Evolutionary conservation across 2,888 invertebrate species (phyloP).

Genomic region (Lycaena phlaeas): DNA sequence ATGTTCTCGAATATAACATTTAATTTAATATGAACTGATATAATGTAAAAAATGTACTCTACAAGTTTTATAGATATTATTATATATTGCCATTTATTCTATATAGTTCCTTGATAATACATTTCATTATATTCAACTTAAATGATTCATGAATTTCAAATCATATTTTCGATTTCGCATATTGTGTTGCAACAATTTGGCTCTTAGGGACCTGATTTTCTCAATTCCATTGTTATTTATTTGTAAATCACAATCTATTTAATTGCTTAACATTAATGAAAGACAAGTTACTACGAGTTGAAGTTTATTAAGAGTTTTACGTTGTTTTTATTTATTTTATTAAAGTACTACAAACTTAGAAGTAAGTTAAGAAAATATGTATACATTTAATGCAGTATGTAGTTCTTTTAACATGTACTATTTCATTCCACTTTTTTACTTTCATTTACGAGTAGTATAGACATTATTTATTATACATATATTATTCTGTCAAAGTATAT

Average conservation of each 20-base stretch:
- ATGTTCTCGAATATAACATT: too few relatives aligned
- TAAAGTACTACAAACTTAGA: slow-evolving; percentile 13
- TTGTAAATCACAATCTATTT: neutral
- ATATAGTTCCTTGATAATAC: too few relatives aligned
- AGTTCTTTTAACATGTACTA: neutral
- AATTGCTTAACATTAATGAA: neutral
- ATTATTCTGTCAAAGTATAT: too few relatives aligned
- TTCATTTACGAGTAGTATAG: neutral
- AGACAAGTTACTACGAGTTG: slow-evolving; percentile 2
- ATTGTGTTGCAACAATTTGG: too few relatives aligned
- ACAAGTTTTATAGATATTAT: too few relatives aligned
- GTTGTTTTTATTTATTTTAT: slow-evolving; percentile 40
- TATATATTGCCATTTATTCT: too few relatives aligned
- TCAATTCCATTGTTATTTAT: slow-evolving; percentile 5
- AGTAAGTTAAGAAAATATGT: neutral
- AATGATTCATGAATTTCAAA: too few relatives aligned
- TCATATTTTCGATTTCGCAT: too few relatives aligned
- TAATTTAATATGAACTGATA: too few relatives aligned
- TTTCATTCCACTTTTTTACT: neutral
- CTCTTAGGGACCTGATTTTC: slow-evolving; percentile 4
- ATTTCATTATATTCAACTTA: too few relatives aligned
- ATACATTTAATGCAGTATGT: neutral
- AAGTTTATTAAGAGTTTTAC: slow-evolving; percentile 27
- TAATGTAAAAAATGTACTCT: too few relatives aligned
- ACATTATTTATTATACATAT: too few relatives aligned